A percentile compares a stretch with the other conserved stretches of the same genome.
These are phyloP conservation scores for Oceanodroma leucorhoa DNA, from an alignment of 2,797 vertebrate species.

Conservation along the genomic window DNA sequence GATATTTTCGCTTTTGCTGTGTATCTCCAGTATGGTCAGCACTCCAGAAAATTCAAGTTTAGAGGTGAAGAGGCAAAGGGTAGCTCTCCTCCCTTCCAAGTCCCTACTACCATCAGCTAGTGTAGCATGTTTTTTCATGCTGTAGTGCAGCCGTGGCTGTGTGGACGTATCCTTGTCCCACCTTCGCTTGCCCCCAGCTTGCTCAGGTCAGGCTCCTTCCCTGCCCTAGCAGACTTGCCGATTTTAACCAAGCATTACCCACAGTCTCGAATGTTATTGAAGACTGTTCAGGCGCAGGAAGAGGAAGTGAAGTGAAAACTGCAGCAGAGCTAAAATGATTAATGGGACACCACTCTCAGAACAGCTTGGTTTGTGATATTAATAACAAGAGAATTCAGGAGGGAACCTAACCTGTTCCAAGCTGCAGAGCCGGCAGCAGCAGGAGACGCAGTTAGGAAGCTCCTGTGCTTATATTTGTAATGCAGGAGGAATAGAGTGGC, in stretches of 20 bases:
- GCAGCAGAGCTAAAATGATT: conserved; percentile 49
- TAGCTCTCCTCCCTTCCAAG: background rate
- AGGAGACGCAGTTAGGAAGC: background rate
- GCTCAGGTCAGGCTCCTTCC: background rate
- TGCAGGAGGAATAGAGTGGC: background rate
- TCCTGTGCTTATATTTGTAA: background rate
- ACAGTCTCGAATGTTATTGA: background rate
- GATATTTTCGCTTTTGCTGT: background rate
- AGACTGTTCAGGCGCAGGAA: background rate
- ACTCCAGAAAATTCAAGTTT: background rate
- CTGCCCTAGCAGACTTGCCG: background rate
- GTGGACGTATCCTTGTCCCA: background rate
- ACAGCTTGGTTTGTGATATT: conserved; percentile 55
- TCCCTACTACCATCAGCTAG: background rate
- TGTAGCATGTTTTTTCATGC: background rate
- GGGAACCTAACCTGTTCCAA: conserved; percentile 22
- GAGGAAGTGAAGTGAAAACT: conserved; percentile 25
- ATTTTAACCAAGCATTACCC: background rate
- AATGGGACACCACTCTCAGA: conserved; percentile 38
- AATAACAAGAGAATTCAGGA: conserved; percentile 56
- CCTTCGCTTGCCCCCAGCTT: background rate
- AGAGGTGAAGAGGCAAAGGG: background rate
- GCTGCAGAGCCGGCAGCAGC: background rate
- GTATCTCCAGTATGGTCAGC: background rate
- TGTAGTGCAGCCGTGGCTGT: fast-evolving